Conservation (phyloP, 2,113 vertebrate genomes). For the Pterocles orientalis region DNA sequence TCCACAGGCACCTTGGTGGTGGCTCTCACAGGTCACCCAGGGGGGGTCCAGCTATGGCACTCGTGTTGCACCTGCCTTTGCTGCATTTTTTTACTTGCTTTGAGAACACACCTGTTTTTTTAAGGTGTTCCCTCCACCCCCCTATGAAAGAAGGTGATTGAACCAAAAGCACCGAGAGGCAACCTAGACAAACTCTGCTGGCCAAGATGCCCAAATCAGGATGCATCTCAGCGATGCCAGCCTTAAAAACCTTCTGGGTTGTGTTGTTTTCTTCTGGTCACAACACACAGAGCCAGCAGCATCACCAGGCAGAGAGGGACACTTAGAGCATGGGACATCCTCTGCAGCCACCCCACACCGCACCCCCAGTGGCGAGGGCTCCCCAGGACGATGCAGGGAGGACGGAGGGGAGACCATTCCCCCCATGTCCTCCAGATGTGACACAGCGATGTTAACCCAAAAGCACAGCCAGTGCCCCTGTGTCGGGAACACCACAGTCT, state of each 20-base stretch:
- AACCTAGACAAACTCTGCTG: background rate
- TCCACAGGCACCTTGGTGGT: too few species aligned
- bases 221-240: background rate
- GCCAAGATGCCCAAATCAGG: background rate
- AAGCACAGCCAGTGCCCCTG: background rate
- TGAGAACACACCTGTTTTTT: background rate
- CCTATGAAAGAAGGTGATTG: background rate
- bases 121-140: background rate
- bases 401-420: accelerated
- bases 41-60: background rate
- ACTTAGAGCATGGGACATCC: accelerated
- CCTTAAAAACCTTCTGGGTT: background rate
- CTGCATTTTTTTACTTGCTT: background rate
- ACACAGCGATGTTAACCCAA: background rate
- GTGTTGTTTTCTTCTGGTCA: background rate
- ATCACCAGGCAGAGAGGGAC: background rate
- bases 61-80: background rate
- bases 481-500: accelerated
- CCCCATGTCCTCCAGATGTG: accelerated
- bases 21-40: background rate
- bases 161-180: background rate
- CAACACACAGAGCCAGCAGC: background rate
- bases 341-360: accelerated
- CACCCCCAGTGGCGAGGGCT: background rate
- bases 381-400: too few species aligned